phyloP scores from a whole-genome alignment of 2,113 vertebrate species.

The Pontoporia blainvillei region DNA sequence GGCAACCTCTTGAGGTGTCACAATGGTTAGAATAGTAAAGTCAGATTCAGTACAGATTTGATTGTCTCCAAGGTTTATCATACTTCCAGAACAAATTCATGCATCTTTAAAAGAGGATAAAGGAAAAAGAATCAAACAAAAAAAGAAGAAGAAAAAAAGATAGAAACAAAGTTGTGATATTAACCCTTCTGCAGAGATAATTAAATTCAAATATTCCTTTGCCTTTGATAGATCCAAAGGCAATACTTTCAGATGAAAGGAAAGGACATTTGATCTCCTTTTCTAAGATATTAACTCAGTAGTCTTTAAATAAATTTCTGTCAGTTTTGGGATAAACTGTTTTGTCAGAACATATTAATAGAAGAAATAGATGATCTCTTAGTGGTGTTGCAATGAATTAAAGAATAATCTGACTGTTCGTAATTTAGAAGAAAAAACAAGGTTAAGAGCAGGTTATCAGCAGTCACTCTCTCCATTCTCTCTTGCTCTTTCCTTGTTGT shows the following conservation, averaged over 20 bases:
- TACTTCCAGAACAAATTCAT: background rate
- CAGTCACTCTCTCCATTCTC: background rate
- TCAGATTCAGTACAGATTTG: background rate
- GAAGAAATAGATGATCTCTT: background rate
- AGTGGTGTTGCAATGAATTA: background rate
- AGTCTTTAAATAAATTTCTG: background rate
- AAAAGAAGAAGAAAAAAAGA: background rate
- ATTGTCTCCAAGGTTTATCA: background rate
- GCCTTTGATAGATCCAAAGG: background rate
- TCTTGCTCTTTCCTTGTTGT: background rate
- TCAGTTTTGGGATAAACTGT: background rate
- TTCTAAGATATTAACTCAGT: background rate
- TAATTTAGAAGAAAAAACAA: background rate
- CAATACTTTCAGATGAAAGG: background rate
- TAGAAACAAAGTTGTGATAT: background rate
- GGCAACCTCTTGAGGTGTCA: background rate
- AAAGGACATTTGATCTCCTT: background rate
- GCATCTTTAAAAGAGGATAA: background rate
- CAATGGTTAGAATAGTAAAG: rapidly evolving
- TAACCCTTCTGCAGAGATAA: background rate
- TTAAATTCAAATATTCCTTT: background rate
- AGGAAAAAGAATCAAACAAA: background rate
- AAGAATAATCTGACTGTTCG: background rate
- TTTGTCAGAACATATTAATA: background rate
- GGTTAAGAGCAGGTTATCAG: background rate